These are phyloP conservation scores for Tokudaia tokunoshimensis DNA, from an alignment of 2,797 vertebrate genomes.

Conservation along the genomic window DNA sequence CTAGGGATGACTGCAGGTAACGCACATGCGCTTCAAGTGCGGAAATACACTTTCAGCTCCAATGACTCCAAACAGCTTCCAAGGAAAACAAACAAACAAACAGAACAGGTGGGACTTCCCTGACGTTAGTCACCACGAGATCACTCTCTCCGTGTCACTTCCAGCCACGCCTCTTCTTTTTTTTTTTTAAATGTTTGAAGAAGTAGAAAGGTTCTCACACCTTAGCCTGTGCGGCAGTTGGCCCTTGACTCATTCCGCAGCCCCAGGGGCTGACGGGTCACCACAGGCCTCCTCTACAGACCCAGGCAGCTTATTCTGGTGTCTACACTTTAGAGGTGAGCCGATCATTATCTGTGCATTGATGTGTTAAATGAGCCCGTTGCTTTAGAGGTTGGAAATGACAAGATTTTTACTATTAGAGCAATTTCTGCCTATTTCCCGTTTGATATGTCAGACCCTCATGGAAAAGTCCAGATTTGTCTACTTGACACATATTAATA, in stretches of 20 bases:
- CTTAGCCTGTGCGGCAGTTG: background rate
- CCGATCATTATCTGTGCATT: background rate
- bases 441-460: constrained; percentile 87
- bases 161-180: background rate
- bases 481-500: constrained; percentile 72
- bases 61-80: constrained; percentile 18
- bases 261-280: background rate
- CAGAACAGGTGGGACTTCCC: constrained; percentile 10
- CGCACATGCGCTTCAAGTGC: fast-evolving
- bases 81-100: constrained; percentile 52
- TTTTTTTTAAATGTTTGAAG: background rate
- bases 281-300: fast-evolving
- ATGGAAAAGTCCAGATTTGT: constrained; percentile 84
- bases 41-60: constrained; percentile 5
- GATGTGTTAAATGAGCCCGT: constrained; percentile 58
- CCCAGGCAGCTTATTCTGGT: background rate
- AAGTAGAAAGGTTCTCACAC: background rate
- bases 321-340: background rate
- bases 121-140: background rate
- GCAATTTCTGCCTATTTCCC: constrained; percentile 87
- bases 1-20: background rate
- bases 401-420: constrained; percentile 88
- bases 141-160: background rate
- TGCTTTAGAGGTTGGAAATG: constrained; percentile 77
- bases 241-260: background rate